phyloP scores from a whole-genome alignment of 2,113 vertebrate species.

The Megaptera novaeangliae region DNA sequence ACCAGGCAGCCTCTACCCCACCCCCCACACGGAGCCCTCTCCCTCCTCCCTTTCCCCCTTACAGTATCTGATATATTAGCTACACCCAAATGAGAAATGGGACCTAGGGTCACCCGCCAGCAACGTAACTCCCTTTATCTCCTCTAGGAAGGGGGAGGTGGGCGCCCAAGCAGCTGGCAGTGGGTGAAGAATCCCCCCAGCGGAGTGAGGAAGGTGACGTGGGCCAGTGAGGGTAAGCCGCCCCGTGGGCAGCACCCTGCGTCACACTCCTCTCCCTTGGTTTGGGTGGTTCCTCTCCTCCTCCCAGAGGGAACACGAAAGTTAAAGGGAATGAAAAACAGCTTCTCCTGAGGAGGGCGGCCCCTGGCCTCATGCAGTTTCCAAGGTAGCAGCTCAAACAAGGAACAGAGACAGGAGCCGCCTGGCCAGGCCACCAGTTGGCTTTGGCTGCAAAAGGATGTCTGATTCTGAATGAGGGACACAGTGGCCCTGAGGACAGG shows the following conservation, averaged over 20 bases:
- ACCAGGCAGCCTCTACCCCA: accelerated
- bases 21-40: accelerated
- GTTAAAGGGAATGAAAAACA: not conserved
- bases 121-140: not conserved
- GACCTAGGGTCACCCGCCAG: not conserved
- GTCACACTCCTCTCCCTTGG: not conserved
- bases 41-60: not conserved
- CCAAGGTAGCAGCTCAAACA: no score
- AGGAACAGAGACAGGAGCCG: not conserved
- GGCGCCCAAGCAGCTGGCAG: not conserved
- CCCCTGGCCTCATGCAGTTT: not conserved
- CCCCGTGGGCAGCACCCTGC: not conserved
- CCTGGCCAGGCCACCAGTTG: not conserved
- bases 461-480: not conserved
- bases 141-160: not conserved
- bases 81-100: not conserved
- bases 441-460: not conserved
- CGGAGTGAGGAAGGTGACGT: not conserved
- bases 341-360: not conserved
- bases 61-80: not conserved
- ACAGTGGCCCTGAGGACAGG: not conserved
- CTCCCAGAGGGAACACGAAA: not conserved
- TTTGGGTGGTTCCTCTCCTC: not conserved
- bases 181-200: not conserved
- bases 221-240: not conserved